Percentiles rank a stretch among this genome's conserved stretches.
Evolutionary conservation across 2,888 invertebrate species (phyloP).

Genomic region (Cosmorhoe ocellata): DNA sequence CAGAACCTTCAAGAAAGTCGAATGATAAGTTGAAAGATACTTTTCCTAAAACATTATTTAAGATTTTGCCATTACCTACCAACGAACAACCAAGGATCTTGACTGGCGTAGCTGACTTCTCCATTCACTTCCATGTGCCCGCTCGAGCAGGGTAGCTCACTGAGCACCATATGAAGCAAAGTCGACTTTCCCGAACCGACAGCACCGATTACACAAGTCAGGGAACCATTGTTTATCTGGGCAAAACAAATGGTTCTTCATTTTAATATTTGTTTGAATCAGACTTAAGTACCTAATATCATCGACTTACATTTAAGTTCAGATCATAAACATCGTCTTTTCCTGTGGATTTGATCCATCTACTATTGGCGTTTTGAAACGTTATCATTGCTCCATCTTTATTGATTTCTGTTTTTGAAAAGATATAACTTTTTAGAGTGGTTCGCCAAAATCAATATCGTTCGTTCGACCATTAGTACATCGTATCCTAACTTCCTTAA

Average conservation of each 20-base stretch:
- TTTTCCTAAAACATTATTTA: neutral
- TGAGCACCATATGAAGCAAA: slow-evolving; percentile 85
- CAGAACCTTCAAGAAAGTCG: slow-evolving; percentile 76
- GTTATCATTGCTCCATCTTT: slow-evolving; percentile 51
- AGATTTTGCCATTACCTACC: slow-evolving; percentile 64
- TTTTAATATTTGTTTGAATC: neutral
- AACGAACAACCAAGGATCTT: slow-evolving; percentile 92
- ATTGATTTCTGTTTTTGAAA: slow-evolving; percentile 40
- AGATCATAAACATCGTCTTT: slow-evolving; percentile 73
- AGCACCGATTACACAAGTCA: slow-evolving; percentile 85
- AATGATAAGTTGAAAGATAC: neutral
- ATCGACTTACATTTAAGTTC: slow-evolving; percentile 59
- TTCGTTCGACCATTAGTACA: too few relatives aligned
- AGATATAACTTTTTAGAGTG: neutral
- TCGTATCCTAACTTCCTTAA: too few relatives aligned
- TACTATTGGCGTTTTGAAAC: slow-evolving; percentile 72
- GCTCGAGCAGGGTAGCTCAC: slow-evolving; percentile 86
- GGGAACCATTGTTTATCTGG: slow-evolving; percentile 59
- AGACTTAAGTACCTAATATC: neutral
- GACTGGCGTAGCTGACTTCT: slow-evolving; percentile 88
- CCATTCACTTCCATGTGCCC: slow-evolving; percentile 86
- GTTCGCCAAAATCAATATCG: too few relatives aligned
- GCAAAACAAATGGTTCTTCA: neutral
- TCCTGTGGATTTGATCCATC: slow-evolving; percentile 71
- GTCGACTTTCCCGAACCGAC: slow-evolving; percentile 84